Base-by-base conservation (phyloP, 2,113 vertebrate species). In the Mungos mungo region DNA sequence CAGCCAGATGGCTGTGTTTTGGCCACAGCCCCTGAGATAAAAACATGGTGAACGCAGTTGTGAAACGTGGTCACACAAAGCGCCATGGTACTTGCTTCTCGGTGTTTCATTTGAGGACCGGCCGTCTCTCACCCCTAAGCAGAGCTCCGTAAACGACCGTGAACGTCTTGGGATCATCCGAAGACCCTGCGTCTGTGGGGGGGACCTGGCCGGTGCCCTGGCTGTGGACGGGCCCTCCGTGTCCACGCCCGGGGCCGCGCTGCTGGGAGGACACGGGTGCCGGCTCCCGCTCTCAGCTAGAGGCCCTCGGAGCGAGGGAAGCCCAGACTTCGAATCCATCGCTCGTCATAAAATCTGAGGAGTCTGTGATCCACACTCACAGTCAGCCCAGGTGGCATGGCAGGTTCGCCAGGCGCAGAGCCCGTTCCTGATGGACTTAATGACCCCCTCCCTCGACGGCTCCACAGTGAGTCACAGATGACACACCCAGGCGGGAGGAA, bases 131-230 rank as follows among this genome's bases (percentile, higher is more conserved):
- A 12, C 0, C 80, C 7, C 0, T 6, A 84, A 21, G 29, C 29
- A 23, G 23, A 71, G 38, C 31, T 35, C 35, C 15, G 0, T 8
- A 47, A 45, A 38, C 0, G 54, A 65, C 47, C 0, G 0, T 5
- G 50, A 12, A 4, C 31, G 33, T 72, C 68, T 6, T 0, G 11
- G 33, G 19, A 5, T 18, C 25, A 38, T 31, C 50, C 33, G 0
- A 0, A 25, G 54, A n/a, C 0, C 12, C 2, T 0, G 15, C 4
- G 27, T 57, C 45, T 9, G 8, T 1, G 2, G 0, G 38, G 0
- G 4, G 31, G 7, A 21, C 0, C 7, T 3, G 7, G n/a, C 0
- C 0, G 9, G 0, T 2, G 3, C 31, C 1, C 45, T 18, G 3
- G 16, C 33, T 35, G 14, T 5, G 35, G 47, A 60, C 9, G 2